Evolutionary conservation across 2,888 invertebrate genomes (phyloP), one percentile per base, ranked within the genome.

Genomic region (Geophilus truncorum): DNA sequence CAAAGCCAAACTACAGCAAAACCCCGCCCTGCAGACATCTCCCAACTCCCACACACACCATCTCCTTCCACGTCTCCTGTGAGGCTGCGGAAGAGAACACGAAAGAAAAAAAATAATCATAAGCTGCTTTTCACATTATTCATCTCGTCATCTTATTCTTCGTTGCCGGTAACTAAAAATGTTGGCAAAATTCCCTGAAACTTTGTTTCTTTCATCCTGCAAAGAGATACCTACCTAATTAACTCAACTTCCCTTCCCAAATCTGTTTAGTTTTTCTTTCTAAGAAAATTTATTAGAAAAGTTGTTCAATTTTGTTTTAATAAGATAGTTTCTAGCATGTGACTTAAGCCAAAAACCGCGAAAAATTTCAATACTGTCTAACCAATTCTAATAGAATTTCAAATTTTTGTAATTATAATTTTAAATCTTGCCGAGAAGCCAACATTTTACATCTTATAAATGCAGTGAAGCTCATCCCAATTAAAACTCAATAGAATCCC

Each of bases 101-200:
- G 23, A 62, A 70, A 70, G 28, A 28, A 25, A 70, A 62, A 57
- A 57, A 62, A 62, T 25, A 62, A 62, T 62, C 62, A 62, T 62
- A 62, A 70, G 70, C 70, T 70, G 70, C 70, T 70, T 70, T 70
- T 12, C 23, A 28, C 70, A 70, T 70, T 70, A 70, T 70, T 57
- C 57, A 57, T 21, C 57, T 23, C 23, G 25, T 70, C 70, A 15
- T 70, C 70, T 25, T 70, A 25, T 23, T 15, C 12, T 70, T 25
- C 10, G 25, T 70, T n/a, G 12, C 10, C 70, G 25, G n/a, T 28
- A 70, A 70, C 23, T 28, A 25, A 70, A 70, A 70, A 25, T 70
- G 25, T 70, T 70, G 70, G 70, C 70, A 70, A 70, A 6, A 15
- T 25, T 70, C 70, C 70, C 25, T 70, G n/a, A 70, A 70, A 70